phyloP scores from a whole-genome alignment of 2,797 vertebrate species.

The Sebastes diploproa region DNA sequence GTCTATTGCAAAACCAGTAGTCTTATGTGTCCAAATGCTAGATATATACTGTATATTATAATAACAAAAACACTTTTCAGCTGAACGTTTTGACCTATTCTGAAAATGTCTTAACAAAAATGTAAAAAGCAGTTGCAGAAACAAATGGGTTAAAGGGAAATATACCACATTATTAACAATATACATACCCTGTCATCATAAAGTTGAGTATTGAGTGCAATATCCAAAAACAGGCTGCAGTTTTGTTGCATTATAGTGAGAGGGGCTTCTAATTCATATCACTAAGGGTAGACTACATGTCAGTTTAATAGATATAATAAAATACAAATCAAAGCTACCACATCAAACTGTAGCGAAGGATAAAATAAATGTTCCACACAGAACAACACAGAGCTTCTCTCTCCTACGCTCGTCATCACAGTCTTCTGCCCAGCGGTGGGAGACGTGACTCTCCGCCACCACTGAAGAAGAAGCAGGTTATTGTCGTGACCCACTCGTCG shows the following conservation, averaged over 20 bases:
- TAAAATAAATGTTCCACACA: background rate
- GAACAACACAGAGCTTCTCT: background rate
- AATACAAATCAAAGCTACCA: background rate
- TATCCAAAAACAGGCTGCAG: background rate
- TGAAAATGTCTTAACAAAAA: too few relatives aligned
- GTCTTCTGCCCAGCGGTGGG: background rate
- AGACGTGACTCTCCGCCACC: constrained; percentile 20
- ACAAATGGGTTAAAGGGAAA: background rate
- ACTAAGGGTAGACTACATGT: too few relatives aligned
- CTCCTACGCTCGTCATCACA: background rate
- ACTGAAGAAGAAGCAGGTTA: constrained; percentile 12
- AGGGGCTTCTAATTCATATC: background rate
- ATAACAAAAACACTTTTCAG: too few relatives aligned
- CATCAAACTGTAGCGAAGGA: background rate
- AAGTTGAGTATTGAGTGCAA: background rate
- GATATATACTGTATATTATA: too few relatives aligned
- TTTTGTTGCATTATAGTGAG: background rate
- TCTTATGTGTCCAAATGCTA: too few relatives aligned
- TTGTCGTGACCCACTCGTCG: constrained; percentile 35
- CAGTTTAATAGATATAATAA: background rate
- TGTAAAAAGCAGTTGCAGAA: too few relatives aligned
- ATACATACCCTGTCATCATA: background rate
- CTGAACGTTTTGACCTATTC: too few relatives aligned
- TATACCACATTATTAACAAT: background rate
- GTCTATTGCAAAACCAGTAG: too few relatives aligned